Evolutionary conservation across 2,888 invertebrate genomes (phyloP), one percentile per base, ranked within the genome.

Genomic region (Furcula furcula): DNA sequence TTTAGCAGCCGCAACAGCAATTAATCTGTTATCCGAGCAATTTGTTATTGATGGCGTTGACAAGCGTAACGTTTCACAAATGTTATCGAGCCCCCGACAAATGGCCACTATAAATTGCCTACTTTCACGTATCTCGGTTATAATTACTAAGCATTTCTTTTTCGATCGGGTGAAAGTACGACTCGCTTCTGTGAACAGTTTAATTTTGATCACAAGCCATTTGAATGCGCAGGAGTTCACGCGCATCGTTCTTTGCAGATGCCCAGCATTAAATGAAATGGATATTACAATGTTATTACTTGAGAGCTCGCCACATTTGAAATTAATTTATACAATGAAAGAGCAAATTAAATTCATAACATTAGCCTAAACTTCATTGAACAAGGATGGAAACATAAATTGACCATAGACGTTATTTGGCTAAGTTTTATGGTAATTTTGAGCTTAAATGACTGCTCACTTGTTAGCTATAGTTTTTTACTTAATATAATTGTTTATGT

Each of bases 61-160:
- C 50, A 46, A 41, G 46, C 13, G 40, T 45, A 44, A 54, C 51
- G 34, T 41, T 46, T 48, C 41, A 35, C 49, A 48, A 60, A 56
- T 50, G 28, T 44, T 46, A 46, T 61, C 52, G 54, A 49, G 50
- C 49, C 43, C 26, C 38, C 45, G 53, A 59, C 43, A 54, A 61
- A 58, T 51, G 35, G 46, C 46, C 44, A 62, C 51, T n/a, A n/a
- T 42, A 52, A 60, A 66, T 63, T 63, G 42, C 54, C 45, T 50
- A 60, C 75, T 75, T 75, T 75, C 76, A 56, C 65, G 65, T 51
- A 70, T 65, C 69, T 62, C 49, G 39, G 47, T 46, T 57, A 57
- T 69, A 72, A 74, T 73, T 69, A 72, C 62, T 51, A 53, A 52
- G 50, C 62, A 71, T 65, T 72, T 71, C 57, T 69, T 67, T 58